A percentile compares a stretch with the other conserved stretches of the same genome.
Conservation (phyloP, 2,888 invertebrate species). For the Epirrhoe tristata region DNA sequence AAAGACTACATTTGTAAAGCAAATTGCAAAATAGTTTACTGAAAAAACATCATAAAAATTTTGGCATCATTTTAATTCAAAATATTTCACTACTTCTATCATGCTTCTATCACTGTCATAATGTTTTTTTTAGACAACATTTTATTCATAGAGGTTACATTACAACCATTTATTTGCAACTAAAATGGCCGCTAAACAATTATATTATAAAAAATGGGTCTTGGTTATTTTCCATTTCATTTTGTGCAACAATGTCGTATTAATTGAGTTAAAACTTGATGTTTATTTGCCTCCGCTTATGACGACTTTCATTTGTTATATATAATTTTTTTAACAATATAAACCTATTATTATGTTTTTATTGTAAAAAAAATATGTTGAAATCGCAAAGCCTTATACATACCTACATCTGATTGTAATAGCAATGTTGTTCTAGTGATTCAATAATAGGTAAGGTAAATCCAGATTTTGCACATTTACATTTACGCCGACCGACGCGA, state of each 20-base stretch:
- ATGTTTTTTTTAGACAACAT: background rate
- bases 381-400: background rate
- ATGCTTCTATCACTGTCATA: background rate
- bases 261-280: background rate
- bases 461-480: background rate
- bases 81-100: constrained; percentile 23
- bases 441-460: background rate
- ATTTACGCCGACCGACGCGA: background rate
- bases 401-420: background rate
- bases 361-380: background rate
- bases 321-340: too few relatives aligned
- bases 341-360: too few relatives aligned
- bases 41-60: constrained; percentile 32
- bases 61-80: constrained; percentile 35
- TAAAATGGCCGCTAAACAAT: too few relatives aligned
- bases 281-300: background rate
- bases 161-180: too few relatives aligned
- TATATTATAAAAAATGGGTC: background rate
- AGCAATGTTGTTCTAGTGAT: background rate
- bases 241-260: background rate
- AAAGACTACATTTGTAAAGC: constrained; percentile 23
- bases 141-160: background rate
- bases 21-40: constrained; percentile 13
- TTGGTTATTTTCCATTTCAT: constrained; percentile 2
- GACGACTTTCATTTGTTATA: too few relatives aligned